Base-by-base conservation (phyloP, 1,140 invertebrate genomes). In the Mercenaria mercenaria region DNA sequence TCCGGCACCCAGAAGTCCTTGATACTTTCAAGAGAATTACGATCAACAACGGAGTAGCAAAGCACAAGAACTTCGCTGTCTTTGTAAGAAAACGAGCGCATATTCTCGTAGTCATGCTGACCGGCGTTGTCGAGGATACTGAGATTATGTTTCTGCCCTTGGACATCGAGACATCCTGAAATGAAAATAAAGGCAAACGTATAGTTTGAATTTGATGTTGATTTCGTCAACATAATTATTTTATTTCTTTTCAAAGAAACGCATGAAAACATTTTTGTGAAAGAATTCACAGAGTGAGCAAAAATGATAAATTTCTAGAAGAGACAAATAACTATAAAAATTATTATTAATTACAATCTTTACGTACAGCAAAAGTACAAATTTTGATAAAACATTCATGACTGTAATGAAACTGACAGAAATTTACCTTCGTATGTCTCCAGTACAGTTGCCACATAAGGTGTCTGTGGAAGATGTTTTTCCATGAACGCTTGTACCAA, bases 31-130 rank as follows among this genome's bases (percentile, higher is more conserved):
- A 99, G 99, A 89, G 98, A 99, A 13, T 99, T 98, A 82, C 99
- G 99, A 91, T 99, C 99, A 52, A 99, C 99, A 88, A 99, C 99
- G 93, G 99, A 99, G 96, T 99, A 99, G 97, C 99, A 99, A 59
- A 99, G 99, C 89, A 99, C 97, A 96, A 99, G 99, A 77, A 99
- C 99, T 96, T 99, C 99, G 67, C 79, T 83, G 47, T 89, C 88
- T 29, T 89, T 84, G 79, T 89, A 89, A 6, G 88, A 59, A n/a
- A 64, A 83, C 0, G 80, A 74, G 32, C 88, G 88, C 88, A 89
- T 89, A 6, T 50, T 89, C 81, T 83, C 88, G 56, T 89, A 89
- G 56, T 89, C 88, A 43, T 89, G 88, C 50, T 89, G 88, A 43
- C 88, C 88, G 23, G 88, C 88, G 72, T 76, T 77, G 88, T 89